Percentiles rank a stretch among this genome's conserved stretches.
Conservation (phyloP, 2,888 invertebrate genomes). For the Cosmorhoe ocellata region DNA sequence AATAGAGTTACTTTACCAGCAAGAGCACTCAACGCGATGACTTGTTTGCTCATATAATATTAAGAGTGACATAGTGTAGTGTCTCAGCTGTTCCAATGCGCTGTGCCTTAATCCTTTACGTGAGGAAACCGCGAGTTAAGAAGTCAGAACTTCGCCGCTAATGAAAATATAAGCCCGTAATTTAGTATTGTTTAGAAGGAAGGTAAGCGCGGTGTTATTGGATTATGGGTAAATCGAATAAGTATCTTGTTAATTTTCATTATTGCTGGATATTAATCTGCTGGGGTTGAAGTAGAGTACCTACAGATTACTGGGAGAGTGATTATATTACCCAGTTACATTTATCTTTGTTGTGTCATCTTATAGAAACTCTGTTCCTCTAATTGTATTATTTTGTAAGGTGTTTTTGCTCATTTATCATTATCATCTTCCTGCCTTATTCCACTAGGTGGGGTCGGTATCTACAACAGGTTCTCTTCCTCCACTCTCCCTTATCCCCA, state of each 20-base stretch:
- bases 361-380: background rate
- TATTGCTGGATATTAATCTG: conserved; percentile 37
- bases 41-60: no score
- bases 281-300: conserved; percentile 13
- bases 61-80: background rate
- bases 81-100: conserved; percentile 11
- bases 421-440: no score
- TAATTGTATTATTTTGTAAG: background rate
- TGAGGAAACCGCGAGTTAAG: conserved; percentile 32
- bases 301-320: background rate
- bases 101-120: conserved; percentile 48
- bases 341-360: no score
- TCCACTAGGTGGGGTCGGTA: no score
- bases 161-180: conserved; percentile 52
- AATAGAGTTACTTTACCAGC: no score
- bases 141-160: conserved; percentile 38
- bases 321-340: background rate
- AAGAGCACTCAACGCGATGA: no score
- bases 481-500: no score
- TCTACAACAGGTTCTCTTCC: no score
- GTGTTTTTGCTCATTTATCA: no score
- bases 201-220: conserved; percentile 37
- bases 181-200: conserved; percentile 44
- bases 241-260: conserved; percentile 39
- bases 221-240: conserved; percentile 44